Evolutionary conservation across 53 echinoderm and acorn worm species (phyloP).

Genomic region (Mesocentrotus franciscanus): DNA sequence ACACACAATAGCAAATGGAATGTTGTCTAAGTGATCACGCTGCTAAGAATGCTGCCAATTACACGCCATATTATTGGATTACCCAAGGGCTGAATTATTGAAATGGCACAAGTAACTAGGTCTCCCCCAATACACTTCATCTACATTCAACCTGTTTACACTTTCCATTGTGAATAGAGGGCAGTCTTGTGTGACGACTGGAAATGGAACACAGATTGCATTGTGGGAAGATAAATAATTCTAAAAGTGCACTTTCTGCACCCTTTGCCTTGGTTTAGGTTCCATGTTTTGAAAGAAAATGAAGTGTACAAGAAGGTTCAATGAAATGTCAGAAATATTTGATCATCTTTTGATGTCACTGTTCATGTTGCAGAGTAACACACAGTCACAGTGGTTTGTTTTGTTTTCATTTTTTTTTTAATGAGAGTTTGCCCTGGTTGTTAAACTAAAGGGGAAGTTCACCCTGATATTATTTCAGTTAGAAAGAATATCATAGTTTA

Average conservation of each 20-base stretch:
- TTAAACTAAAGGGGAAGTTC: too few species aligned
- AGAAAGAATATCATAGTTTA: too few species aligned
- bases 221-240: not conserved
- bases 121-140: not conserved
- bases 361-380: too few species aligned
- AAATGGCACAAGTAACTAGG: not conserved
- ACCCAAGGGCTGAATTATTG: not conserved
- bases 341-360: too few species aligned
- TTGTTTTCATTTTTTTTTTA: too few species aligned
- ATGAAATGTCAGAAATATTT: not conserved
- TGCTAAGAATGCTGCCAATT: constrained; percentile 12
- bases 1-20: not conserved
- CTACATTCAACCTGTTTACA: constrained; percentile 4
- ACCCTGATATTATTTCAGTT: too few species aligned
- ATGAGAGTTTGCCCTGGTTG: too few species aligned
- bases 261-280: not conserved
- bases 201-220: not conserved
- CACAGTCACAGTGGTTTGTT: too few species aligned
- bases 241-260: not conserved
- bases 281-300: not conserved
- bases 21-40: not conserved
- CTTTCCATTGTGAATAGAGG: constrained; percentile 6
- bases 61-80: constrained; percentile 20
- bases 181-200: not conserved
- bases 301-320: not conserved